Percentiles rank a stretch among this genome's conserved stretches.
Evolutionary conservation across 2,113 vertebrate species (phyloP).

Genomic region (Odontophorus gujanensis): DNA sequence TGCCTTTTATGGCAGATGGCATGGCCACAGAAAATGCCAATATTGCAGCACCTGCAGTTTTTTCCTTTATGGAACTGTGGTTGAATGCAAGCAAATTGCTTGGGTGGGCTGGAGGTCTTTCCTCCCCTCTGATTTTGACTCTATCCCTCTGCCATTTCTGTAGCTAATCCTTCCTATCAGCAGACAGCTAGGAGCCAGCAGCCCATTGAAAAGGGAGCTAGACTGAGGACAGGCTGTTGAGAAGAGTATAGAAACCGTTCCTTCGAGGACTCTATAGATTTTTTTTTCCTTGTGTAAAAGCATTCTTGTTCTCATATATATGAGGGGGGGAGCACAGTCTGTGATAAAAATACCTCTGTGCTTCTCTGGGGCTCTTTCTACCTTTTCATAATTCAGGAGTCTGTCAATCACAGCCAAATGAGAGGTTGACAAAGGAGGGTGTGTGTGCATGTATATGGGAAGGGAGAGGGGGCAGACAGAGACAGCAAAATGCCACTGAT

Average conservation of each 20-base stretch:
- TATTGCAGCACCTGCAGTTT: slow-evolving; percentile 26
- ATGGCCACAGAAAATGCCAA: not conserved
- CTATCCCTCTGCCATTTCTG: slow-evolving; percentile 1
- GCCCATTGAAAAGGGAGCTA: slow-evolving; percentile 18
- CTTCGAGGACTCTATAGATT: slow-evolving; percentile 69
- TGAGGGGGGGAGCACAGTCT: not conserved
- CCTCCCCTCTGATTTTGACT: slow-evolving; percentile 19
- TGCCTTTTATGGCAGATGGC: not conserved
- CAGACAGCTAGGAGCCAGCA: slow-evolving; percentile 72
- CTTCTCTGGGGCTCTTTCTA: slow-evolving; percentile 40
- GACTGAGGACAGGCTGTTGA: slow-evolving; percentile 58
- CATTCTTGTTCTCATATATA: slow-evolving; percentile 33
- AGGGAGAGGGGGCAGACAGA: not conserved
- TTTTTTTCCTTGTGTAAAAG: slow-evolving; percentile 23
- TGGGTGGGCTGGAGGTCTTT: not conserved
- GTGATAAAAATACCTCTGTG: slow-evolving; percentile 39
- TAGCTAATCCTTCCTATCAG: slow-evolving; percentile 66
- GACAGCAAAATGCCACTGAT: not conserved
- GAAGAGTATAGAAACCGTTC: slow-evolving; percentile 57
- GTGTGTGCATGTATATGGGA: not conserved
- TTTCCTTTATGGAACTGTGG: not conserved
- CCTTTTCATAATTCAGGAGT: slow-evolving; percentile 69
- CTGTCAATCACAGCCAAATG: slow-evolving; percentile 32
- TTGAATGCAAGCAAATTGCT: not conserved
- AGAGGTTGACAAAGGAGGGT: not conserved